Evolutionary conservation across 2,113 vertebrate genomes (phyloP), one percentile per base, ranked within the genome.

Genomic region (Triplophysa siluroides): DNA sequence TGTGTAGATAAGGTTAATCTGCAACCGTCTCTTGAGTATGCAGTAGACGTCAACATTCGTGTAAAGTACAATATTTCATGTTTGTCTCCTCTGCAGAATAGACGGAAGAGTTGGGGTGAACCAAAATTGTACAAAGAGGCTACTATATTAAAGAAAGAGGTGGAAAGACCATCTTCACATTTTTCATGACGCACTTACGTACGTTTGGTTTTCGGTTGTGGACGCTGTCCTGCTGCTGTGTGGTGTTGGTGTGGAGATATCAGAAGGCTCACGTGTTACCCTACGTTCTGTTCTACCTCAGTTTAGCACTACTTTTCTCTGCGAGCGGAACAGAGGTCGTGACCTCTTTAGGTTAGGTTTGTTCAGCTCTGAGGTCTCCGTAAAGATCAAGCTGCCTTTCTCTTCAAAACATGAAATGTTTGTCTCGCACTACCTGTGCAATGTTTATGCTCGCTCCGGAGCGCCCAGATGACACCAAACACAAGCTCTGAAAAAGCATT

Each of bases 231-330:
- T 84, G 88, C 88, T 90, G 89, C 88, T 88, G 86, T 90, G 89
- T 91, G 89, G 91, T 90, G 87, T 86, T 85, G 19, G 61, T 76
- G 47, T 90, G 89, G 89, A 89, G 88, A 88, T 90, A 88, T 83
- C 85, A 85, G 56, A 90, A 89, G 90, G 91, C 91, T 92, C 90
- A 93, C 89, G 88, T 92, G 90, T 91, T 38, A 88, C 90, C 93
- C 92, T 88, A 87, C 85, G 91, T 96, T 95, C 76, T 91, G 94
- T 94, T 95, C 95, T 97, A 97, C 96, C 96, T 97, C 95, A 93
- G 92, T 96, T 96, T 92, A 88, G 94, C 95, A 87, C 43, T 19
- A 90, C 94, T 95, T n/a, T 91, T 94, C 92, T 94, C 88, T 86
- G 84, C 93, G 92, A 94, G 89, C 90, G 89, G 93, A 94, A 90